Evolutionary conservation across 2,888 invertebrate genomes (phyloP).

Genomic region (Magallana nippona): DNA sequence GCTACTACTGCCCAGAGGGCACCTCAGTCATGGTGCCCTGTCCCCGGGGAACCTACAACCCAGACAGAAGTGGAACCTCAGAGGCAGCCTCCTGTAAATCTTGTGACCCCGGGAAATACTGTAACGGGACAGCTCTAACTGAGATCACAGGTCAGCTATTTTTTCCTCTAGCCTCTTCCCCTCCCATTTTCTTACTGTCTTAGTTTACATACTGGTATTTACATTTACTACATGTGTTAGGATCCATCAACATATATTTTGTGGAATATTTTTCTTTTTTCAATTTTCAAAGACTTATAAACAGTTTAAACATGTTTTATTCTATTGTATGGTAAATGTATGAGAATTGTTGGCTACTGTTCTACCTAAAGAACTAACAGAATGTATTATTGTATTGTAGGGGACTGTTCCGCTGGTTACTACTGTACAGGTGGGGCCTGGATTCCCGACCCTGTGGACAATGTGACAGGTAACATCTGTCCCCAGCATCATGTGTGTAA

Average conservation of each 20-base stretch:
- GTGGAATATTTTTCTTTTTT: too few species aligned
- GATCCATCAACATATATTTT: too few species aligned
- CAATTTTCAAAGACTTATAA: too few species aligned
- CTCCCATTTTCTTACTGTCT: neutral
- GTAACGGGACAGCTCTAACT: constrained; percentile 72
- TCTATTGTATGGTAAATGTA: too few species aligned
- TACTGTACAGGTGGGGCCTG: constrained; percentile 75
- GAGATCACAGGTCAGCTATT: constrained; percentile 64
- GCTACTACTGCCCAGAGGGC: constrained; percentile 76
- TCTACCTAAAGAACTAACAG: neutral
- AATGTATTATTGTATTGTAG: constrained; percentile 53
- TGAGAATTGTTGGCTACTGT: neutral
- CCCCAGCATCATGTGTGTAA: constrained; percentile 72
- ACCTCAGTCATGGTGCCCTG: constrained; percentile 74
- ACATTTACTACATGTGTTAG: neutral
- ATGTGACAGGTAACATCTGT: constrained; percentile 74
- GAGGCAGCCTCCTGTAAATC: constrained; percentile 65
- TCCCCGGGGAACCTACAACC: constrained; percentile 75
- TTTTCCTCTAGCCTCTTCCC: neutral
- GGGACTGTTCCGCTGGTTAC: constrained; percentile 73
- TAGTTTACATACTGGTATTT: too few species aligned
- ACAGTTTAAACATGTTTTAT: too few species aligned
- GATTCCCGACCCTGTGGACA: constrained; percentile 70
- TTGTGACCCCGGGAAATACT: constrained; percentile 77
- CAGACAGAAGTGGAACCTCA: constrained; percentile 63